Percentiles rank a stretch among this genome's conserved stretches.
These are phyloP conservation scores for Ectobius pallidus DNA, from an alignment of 2,888 invertebrate genomes.

Conservation along the genomic window DNA sequence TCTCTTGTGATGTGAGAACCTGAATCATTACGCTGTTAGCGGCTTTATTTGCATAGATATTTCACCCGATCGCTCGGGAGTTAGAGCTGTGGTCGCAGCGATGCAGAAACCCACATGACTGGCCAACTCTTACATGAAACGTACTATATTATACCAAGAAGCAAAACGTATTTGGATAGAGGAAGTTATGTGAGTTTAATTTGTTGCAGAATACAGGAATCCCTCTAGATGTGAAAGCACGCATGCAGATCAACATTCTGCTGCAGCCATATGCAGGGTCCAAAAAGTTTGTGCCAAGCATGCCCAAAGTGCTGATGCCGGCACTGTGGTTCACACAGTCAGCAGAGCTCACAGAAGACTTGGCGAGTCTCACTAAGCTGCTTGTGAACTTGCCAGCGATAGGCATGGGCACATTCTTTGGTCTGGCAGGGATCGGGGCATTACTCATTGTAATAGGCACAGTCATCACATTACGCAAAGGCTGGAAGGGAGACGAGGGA, in stretches of 20 bases:
- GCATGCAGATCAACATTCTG: conserved; percentile 77
- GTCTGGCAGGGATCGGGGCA: conserved; percentile 58
- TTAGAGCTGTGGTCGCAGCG: no score
- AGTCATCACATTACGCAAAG: conserved; percentile 48
- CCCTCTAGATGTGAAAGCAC: conserved; percentile 68
- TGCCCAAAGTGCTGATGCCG: conserved; percentile 67
- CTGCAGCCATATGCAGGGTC: conserved; percentile 60
- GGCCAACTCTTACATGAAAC: no score
- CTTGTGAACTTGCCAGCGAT: conserved; percentile 61
- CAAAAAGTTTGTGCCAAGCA: no score
- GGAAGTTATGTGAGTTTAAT: no score
- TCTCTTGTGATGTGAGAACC: no score
- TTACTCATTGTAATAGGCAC: conserved; percentile 53
- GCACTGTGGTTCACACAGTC: conserved; percentile 79
- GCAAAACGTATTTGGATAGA: no score
- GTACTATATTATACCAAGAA: no score
- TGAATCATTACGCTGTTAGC: no score
- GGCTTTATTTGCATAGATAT: no score
- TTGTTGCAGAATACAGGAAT: conserved; percentile 29
- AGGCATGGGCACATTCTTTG: conserved; percentile 62
- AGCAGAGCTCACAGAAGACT: conserved; percentile 62
- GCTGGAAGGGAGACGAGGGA: conserved; percentile 45
- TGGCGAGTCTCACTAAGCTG: conserved; percentile 61
- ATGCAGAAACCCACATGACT: no score
- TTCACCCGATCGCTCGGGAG: no score